phyloP scores from a whole-genome alignment of 2,888 invertebrate genomes.

The Meta bourneti region DNA sequence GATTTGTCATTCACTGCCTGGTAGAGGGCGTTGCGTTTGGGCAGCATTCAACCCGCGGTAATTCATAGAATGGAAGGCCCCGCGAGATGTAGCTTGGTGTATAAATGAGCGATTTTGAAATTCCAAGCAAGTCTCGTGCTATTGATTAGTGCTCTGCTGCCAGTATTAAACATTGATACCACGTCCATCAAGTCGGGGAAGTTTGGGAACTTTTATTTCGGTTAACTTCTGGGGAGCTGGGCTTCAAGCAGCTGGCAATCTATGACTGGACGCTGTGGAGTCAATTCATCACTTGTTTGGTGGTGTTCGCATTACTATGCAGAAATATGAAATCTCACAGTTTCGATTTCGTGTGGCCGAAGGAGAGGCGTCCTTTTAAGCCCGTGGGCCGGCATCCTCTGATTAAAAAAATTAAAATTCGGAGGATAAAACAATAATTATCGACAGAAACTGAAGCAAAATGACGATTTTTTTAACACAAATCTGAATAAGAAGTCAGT shows the following conservation, averaged over 20 bases:
- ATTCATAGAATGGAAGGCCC: constrained; percentile 32
- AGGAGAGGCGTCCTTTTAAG: too few relatives aligned
- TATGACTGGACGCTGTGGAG: not conserved
- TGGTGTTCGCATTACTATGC: not conserved
- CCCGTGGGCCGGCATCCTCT: too few relatives aligned
- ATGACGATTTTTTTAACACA: too few relatives aligned
- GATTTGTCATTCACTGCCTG: constrained; percentile 66
- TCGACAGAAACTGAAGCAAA: too few relatives aligned
- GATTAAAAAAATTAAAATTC: too few relatives aligned
- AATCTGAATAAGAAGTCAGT: too few relatives aligned
- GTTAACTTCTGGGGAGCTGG: not conserved
- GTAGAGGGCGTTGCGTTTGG: constrained; percentile 23
- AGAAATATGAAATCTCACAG: too few relatives aligned
- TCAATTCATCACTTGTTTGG: not conserved
- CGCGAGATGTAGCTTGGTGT: constrained; percentile 40
- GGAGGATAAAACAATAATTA: too few relatives aligned
- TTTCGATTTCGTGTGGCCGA: too few relatives aligned
- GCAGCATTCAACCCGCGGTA: constrained; percentile 50
- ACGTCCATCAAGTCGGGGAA: not conserved
- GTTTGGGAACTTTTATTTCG: not conserved
- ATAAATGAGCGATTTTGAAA: constrained; percentile 44
- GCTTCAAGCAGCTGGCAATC: not conserved
- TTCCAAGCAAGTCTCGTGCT: constrained; percentile 5
- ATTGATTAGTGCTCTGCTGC: constrained; percentile 21
- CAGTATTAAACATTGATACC: not conserved